Percentiles rank a stretch among this genome's conserved stretches.
phyloP scores from a whole-genome alignment of 2,797 vertebrate species.

The Lophotriccus pileatus region DNA sequence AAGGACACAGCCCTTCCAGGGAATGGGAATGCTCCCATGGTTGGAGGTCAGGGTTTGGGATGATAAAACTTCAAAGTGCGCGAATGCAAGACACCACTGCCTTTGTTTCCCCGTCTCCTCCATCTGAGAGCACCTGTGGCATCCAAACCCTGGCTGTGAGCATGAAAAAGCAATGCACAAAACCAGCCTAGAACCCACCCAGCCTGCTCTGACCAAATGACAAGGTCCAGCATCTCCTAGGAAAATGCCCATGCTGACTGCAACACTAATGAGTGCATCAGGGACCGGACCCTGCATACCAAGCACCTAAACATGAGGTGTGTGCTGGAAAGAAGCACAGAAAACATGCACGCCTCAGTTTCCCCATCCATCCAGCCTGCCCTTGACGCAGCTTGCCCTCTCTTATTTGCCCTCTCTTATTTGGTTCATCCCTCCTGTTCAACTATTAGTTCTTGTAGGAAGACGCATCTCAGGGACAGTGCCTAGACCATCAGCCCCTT shows the following conservation, averaged over 20 bases:
- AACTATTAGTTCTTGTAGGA: background rate
- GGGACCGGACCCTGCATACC: accelerated
- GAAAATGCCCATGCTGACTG: background rate
- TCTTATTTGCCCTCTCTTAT: background rate
- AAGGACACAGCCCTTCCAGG: background rate
- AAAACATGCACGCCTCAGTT: background rate
- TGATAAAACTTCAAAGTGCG: background rate
- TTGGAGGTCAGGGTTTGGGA: background rate
- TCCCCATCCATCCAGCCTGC: background rate
- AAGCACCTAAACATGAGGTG: background rate
- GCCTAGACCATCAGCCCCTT: background rate
- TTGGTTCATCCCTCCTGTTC: background rate
- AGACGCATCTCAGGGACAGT: background rate
- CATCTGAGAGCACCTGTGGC: background rate
- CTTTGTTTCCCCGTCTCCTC: background rate
- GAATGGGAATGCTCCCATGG: background rate
- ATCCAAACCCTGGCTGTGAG: accelerated
- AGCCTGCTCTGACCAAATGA: background rate
- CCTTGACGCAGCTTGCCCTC: accelerated
- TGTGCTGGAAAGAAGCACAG: background rate
- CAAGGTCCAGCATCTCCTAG: background rate
- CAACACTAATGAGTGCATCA: background rate
- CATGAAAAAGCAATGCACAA: accelerated
- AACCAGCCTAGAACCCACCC: background rate
- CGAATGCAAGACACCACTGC: background rate